phyloP scores from a whole-genome alignment of 1,140 invertebrate genomes.

The Dinothrombium tinctorium region DNA sequence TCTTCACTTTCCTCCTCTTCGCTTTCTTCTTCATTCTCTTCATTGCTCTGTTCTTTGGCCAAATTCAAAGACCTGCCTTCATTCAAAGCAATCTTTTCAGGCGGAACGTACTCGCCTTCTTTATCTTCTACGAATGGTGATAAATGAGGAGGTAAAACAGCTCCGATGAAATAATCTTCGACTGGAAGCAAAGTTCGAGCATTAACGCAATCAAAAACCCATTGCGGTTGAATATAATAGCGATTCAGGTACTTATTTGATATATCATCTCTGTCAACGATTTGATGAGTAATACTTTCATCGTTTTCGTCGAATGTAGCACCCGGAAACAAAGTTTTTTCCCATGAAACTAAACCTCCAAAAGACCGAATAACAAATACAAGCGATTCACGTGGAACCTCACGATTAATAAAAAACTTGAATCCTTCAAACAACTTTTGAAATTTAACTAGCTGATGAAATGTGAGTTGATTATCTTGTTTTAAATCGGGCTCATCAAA shows the following conservation, averaged over 20 bases:
- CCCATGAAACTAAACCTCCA: constrained; percentile 92
- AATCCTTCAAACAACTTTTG: constrained; percentile 69
- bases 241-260: constrained; percentile 60
- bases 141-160: constrained; percentile 71
- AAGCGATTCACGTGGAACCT: constrained; percentile 35
- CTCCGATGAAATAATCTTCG: constrained; percentile 79
- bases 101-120: constrained; percentile 53
- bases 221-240: constrained; percentile 97
- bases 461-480: constrained; percentile 7
- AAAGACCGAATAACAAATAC: constrained; percentile 40
- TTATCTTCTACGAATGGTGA: constrained; percentile 77
- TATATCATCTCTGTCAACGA: constrained; percentile 69
- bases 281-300: constrained; percentile 86
- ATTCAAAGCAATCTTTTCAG: constrained; percentile 41
- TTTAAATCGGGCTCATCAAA: constrained; percentile 11
- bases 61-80: constrained; percentile 19
- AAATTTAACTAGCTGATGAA: constrained; percentile 24
- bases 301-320: constrained; percentile 70
- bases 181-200: constrained; percentile 55
- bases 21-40: constrained; percentile 10
- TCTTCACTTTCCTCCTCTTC: constrained; percentile 11
- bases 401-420: constrained; percentile 82
- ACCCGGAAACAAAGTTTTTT: constrained; percentile 55
- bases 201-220: constrained; percentile 94
- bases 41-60: constrained; percentile 19